Conservation (phyloP, 2,797 vertebrate genomes). For the Pogoniulus pusillus region DNA sequence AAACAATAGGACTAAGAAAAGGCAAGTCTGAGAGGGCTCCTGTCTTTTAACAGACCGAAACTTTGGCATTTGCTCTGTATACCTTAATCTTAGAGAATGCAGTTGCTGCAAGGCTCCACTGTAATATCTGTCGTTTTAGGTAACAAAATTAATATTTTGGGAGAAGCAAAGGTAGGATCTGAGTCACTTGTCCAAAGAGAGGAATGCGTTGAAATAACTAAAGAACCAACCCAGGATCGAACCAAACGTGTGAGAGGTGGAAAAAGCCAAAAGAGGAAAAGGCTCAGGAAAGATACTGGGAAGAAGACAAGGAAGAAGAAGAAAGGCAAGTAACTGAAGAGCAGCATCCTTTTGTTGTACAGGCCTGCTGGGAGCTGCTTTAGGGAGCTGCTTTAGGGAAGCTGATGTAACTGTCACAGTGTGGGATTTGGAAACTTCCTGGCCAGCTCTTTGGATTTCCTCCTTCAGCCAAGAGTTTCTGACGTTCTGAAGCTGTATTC, state of each 20-base stretch:
- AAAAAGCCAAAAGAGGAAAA: conserved; percentile 86
- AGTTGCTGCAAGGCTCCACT: background rate
- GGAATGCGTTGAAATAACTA: conserved; percentile 75
- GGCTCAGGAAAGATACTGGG: conserved; percentile 76
- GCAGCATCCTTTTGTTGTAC: background rate
- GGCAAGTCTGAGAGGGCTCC: background rate
- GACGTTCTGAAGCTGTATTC: background rate
- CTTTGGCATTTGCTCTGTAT: background rate
- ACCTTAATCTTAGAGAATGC: background rate
- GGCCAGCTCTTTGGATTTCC: background rate
- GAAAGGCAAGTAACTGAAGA: conserved; percentile 75
- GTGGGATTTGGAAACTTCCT: background rate
- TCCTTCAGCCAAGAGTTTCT: background rate
- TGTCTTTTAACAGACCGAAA: background rate
- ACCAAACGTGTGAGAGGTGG: conserved; percentile 86
- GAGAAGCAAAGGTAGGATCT: conserved; percentile 28
- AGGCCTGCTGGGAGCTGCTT: background rate
- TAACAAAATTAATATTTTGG: conserved; percentile 58
- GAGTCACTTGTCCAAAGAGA: conserved; percentile 53
- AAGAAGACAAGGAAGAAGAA: conserved; percentile 82
- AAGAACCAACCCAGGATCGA: conserved; percentile 78
- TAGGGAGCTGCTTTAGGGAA: background rate
- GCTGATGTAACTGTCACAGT: background rate
- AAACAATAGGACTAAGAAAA: background rate
- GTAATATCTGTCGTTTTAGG: conserved; percentile 52